Percentiles rank a stretch among this genome's conserved stretches.
Conservation (phyloP, 2,113 vertebrate genomes). For the Synodontis membranacea region DNA sequence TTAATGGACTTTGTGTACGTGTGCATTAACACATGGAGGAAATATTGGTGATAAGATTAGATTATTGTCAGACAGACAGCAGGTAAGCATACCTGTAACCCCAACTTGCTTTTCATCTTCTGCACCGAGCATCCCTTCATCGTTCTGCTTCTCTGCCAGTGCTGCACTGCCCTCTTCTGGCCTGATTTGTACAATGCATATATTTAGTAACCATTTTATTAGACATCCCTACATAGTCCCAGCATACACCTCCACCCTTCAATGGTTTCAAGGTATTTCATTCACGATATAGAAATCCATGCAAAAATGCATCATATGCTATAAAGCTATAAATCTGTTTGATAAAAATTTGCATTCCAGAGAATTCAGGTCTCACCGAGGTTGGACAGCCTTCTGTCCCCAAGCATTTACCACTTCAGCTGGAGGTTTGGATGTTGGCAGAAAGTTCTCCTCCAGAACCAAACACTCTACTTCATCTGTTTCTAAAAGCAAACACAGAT, state of each 20-base stretch:
- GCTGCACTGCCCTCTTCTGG: constrained; percentile 62
- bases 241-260: not conserved
- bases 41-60: not conserved
- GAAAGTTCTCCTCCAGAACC: constrained; percentile 74
- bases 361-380: constrained; percentile 56
- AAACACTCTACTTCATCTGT: constrained; percentile 83
- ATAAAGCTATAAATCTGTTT: too few relatives aligned
- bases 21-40: not conserved
- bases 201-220: not conserved
- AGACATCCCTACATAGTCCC: not conserved
- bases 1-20: too few relatives aligned
- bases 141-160: constrained; percentile 26
- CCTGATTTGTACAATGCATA: constrained; percentile 59
- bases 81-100: constrained; percentile 65
- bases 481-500: constrained; percentile 63
- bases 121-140: not conserved
- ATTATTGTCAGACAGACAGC: not conserved
- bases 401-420: constrained; percentile 74
- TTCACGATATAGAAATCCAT: not conserved
- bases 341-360: not conserved
- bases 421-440: constrained; percentile 56
- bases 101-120: constrained; percentile 59
- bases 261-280: not conserved
- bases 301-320: not conserved
- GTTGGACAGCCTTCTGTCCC: constrained; percentile 67